Evolutionary conservation across 2,888 invertebrate genomes (phyloP), one percentile per base, ranked within the genome.

Genomic region (Chelonus formosanus): DNA sequence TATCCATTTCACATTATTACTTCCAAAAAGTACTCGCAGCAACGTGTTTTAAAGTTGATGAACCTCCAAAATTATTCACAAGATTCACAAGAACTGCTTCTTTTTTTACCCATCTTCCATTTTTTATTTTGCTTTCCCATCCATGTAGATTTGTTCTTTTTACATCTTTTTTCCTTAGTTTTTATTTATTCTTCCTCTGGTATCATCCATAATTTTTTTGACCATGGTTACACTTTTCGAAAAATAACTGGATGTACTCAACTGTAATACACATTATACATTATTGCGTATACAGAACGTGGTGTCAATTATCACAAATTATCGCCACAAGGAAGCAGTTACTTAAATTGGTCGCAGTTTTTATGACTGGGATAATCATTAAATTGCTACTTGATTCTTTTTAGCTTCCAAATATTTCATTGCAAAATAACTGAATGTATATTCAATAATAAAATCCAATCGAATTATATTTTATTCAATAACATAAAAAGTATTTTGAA

Each of bases 231-330:
- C 20, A 20, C 20, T 43, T 50, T 32, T 43, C 31, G 50, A 20
- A 36, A 43, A 4, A 44, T 65, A 10, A 32, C 44, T 48, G 44
- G 44, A 43, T 62, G 52, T 50, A 65, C 60, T 44, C 60, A 31
- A 44, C 45, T 64, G 56, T 65, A 56, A 70, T 55, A 67, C 62
- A 71, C 71, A 72, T 74, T 2, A 20, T 20, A 20, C 20, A 20
- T 20, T 20, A 20, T 20, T 20, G 20, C 20, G 20, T 20, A 20
- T 20, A 20, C 20, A 20, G 20, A 79, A 75, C 74, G 67, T 65
- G 72, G 76, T 80, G 77, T 71, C 76, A 82, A 82, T 82, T 81
- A 81, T 74, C 78, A 73, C 74, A 76, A 71, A 80, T 82, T 81
- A 82, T 80, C 80, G 74, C 74, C 71, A 63, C 67, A 74, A 72